These are phyloP conservation scores for Cybosia mesomella DNA, from an alignment of 2,888 invertebrate genomes.

Conservation along the genomic window DNA sequence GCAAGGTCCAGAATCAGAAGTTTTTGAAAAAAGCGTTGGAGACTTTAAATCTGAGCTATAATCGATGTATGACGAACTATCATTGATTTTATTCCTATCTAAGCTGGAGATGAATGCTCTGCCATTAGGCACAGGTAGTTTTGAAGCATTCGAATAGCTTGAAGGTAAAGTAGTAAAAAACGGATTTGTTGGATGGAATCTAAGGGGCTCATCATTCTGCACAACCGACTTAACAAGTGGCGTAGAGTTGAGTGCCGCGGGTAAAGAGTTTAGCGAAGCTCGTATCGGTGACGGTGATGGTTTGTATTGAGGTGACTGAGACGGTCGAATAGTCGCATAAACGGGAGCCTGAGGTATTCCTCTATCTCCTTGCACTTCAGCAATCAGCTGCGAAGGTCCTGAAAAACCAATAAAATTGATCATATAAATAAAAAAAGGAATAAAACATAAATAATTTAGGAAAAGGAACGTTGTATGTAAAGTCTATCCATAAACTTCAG, in stretches of 20 bases:
- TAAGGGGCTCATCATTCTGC: slow-evolving; percentile 67
- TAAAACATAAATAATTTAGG: slow-evolving; percentile 35
- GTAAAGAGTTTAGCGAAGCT: slow-evolving; percentile 70
- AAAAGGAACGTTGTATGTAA: slow-evolving; percentile 46
- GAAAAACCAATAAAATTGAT: slow-evolving; percentile 59
- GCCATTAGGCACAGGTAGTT: slow-evolving; percentile 79
- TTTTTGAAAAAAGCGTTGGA: slow-evolving; percentile 64
- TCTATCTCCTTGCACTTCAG: slow-evolving; percentile 68
- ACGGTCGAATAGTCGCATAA: slow-evolving; percentile 78
- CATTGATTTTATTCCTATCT: slow-evolving; percentile 76
- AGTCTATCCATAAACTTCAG: slow-evolving; percentile 36
- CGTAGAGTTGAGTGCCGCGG: slow-evolving; percentile 71
- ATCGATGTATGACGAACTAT: slow-evolving; percentile 61
- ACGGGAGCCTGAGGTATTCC: slow-evolving; percentile 80
- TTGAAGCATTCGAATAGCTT: slow-evolving; percentile 78
- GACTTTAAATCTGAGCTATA: slow-evolving; percentile 67
- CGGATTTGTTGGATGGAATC: slow-evolving; percentile 82
- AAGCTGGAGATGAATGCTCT: slow-evolving; percentile 68
- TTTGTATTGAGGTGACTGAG: slow-evolving; percentile 67
- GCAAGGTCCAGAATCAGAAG: slow-evolving; percentile 63
- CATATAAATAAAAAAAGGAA: slow-evolving; percentile 28
- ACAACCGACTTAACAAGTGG: slow-evolving; percentile 71
- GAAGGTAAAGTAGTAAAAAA: slow-evolving; percentile 82
- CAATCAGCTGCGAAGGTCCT: slow-evolving; percentile 81
- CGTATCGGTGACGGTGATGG: slow-evolving; percentile 64